Base-by-base conservation (phyloP, 2,113 vertebrate species). In the Atrichornis clamosus region DNA sequence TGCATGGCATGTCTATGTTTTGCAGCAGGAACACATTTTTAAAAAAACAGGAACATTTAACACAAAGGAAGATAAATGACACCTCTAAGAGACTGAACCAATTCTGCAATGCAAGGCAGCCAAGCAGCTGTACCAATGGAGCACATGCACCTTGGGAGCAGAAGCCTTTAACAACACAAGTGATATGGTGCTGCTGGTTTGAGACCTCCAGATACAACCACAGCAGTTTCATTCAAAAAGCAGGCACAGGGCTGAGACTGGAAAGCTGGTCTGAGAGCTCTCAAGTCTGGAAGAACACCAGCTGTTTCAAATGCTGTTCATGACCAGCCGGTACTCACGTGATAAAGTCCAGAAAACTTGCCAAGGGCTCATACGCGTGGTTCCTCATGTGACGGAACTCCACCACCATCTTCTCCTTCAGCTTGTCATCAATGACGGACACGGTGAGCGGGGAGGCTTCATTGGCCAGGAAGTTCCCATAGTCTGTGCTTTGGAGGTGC, bases 391-490 rank as follows among this genome's bases (percentile, higher is more conserved):
- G 99, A 60, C 99, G 98, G 76, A 99, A 99, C 97, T 99, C 99
- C 64, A 99, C 99, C 88, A 99, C 99, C 99, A 99, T 99, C 98
- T 99, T 99, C 97, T 99, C 99, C 96, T 99, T 99, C 96, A 99
- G 98, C 91, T 99, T 99, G 98, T 99, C 99, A 1, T 99, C 99
- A 10, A 99, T 99, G 84, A 99, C 99, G 0, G 99, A 99, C 58
- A 99, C 99, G 0, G 99, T 99, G 84, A 99, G 98, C 0, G 99
- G 99, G 14, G 99, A 99, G 2, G 99, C 99, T 94, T 99, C 99
- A 0, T 99, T 99, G 20, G 99, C 99, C 96, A 99, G 96, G 96
- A 99, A 99, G 97, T 99, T 99, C 75, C 99, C 99, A 93, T 99
- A 99, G 97, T 99, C 99, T 13, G 99, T 99, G 97, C 99, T 99